Evolutionary conservation across 1,140 invertebrate species (phyloP).

Genomic region (Temnothorax curvispinosus): DNA sequence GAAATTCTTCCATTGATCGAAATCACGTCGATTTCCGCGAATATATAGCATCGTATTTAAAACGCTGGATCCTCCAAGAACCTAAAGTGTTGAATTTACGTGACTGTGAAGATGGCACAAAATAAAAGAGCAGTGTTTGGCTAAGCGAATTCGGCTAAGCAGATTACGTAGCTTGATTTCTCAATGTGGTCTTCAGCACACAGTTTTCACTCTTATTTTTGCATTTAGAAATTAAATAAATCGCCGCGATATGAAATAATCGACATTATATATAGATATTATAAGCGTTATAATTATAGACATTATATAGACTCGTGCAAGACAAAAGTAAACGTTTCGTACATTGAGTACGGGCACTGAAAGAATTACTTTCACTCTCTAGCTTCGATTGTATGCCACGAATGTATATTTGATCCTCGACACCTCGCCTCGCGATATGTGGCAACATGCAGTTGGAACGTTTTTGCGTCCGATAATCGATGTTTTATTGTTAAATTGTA

Average conservation of each 20-base stretch:
- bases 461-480: neutral
- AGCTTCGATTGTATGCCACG: constrained; percentile 29
- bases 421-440: neutral
- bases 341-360: neutral
- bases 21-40: constrained; percentile 95
- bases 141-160: neutral
- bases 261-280: neutral
- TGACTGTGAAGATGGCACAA: neutral
- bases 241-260: neutral
- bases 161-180: neutral
- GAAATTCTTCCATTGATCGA: constrained; percentile 94
- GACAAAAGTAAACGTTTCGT: neutral
- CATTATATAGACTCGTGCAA: neutral
- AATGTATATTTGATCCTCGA: constrained; percentile 52
- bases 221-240: neutral
- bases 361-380: constrained; percentile 69
- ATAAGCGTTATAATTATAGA: neutral
- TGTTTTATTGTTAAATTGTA: neutral
- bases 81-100: constrained; percentile 74
- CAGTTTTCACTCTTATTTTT: neutral
- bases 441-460: neutral
- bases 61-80: constrained; percentile 94
- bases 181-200: neutral
- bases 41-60: constrained; percentile 97
- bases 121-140: neutral